Base-by-base conservation (phyloP, 2,888 invertebrate genomes). In the Octonoba sinensis region DNA sequence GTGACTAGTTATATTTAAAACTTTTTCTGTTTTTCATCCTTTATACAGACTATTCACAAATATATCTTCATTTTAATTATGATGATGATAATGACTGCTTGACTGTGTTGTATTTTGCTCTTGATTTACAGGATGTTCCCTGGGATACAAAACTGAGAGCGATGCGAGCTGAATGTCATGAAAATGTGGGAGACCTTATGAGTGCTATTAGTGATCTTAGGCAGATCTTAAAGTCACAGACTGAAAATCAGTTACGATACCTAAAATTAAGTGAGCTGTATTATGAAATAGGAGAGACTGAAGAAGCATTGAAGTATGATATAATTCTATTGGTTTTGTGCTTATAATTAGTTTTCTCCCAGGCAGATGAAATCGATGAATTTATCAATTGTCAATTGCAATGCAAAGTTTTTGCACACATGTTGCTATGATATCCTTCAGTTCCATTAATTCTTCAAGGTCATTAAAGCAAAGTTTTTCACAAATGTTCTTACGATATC, bases 151-250 rank as follows among this genome's bases (percentile, higher is more conserved):
- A 91, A 27, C 90, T 98, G 66, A 91, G 97, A 44, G 94, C 97
- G 88, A 91, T 95, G 59, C 90, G 99, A 51, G 94, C 97, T 0
- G 93, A 96, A 87, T 93, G 95, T 87, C 93, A 96, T 87, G 92
- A 95, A 84, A 92, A 91, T 16, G 88, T 92, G 86, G 93, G 94
- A 74, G 96, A 98, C 88, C 90, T 93, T 54, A 91, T 93, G 87
- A 93, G 94, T 56, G 99, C 99, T 18, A 94, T 98, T 84, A 92
- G 93, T 24, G 99, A 99, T 89, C 92, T 99, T 86, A 91, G 95
- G 57, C 93, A 95, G 0, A 94, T 96, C 56, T 96, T 97, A 78
- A 95, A 97, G 86, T 91, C 99, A 81, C 92, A 94, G 82, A 93
- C 94, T 85, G 99, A 99, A 90, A 96, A 96, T 87, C 97, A 97